Conservation (phyloP, 64 coral and sea anemone species). For the Porites lutea region DNA sequence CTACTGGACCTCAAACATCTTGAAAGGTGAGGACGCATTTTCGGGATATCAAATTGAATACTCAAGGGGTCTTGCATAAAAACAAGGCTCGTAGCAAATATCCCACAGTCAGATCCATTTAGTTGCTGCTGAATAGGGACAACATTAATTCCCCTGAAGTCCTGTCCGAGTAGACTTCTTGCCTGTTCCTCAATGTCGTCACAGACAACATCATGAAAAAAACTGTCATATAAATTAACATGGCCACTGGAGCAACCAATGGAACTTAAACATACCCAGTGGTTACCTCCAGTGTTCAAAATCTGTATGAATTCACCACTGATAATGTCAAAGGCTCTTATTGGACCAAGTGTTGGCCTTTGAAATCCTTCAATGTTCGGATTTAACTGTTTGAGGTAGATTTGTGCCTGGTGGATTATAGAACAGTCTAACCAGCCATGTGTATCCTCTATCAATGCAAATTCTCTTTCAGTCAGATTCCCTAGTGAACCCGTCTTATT, state of each 20-base stretch:
- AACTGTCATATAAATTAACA: conserved; percentile 63
- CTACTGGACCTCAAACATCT: conserved; percentile 22
- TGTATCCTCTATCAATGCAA: neutral
- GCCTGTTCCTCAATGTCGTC: conserved; percentile 37
- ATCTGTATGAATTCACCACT: conserved; percentile 37
- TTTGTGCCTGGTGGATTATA: conserved; percentile 43
- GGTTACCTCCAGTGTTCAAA: conserved; percentile 47
- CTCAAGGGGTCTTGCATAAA: conserved; percentile 39
- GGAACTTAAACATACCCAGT: conserved; percentile 56
- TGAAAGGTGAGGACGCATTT: conserved; percentile 39
- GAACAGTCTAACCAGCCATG: conserved; percentile 49
- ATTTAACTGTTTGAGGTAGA: conserved; percentile 23
- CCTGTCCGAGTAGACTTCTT: too few species aligned
- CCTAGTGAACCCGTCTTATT: conserved; percentile 26
- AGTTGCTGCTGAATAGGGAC: too few species aligned
- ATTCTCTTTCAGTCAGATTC: neutral
- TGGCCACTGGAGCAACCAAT: conserved; percentile 28
- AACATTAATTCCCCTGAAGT: too few species aligned
- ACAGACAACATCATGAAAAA: conserved; percentile 34
- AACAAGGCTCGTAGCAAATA: conserved; percentile 60
- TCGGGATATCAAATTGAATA: conserved; percentile 51
- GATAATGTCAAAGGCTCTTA: conserved; percentile 23
- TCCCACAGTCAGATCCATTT: too few species aligned
- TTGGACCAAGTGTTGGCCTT: conserved; percentile 2
- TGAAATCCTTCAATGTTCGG: conserved; percentile 57